These are phyloP conservation scores for Phalera bucephala DNA, from an alignment of 2,888 invertebrate species.

Conservation along the genomic window DNA sequence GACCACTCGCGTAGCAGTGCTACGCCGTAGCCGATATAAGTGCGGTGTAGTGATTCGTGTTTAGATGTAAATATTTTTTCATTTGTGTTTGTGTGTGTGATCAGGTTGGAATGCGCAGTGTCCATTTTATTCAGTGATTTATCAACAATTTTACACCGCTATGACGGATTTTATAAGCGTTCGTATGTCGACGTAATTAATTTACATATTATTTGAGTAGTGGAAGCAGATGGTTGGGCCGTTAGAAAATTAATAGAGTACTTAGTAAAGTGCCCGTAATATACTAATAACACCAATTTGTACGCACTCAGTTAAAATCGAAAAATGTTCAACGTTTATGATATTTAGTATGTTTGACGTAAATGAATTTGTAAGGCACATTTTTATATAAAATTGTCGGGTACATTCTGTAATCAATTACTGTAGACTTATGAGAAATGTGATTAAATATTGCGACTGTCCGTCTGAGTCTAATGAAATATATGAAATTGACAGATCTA, in stretches of 20 bases:
- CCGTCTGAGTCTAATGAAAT: conserved; percentile 10
- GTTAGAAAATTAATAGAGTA: background rate
- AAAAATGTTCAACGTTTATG: conserved; percentile 15
- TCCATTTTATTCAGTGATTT: conserved; percentile 19
- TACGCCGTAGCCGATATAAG: conserved; percentile 57
- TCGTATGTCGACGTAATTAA: conserved; percentile 18
- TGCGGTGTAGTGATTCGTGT: conserved; percentile 58
- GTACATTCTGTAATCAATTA: conserved; percentile 32
- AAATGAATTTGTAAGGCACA: too few species aligned
- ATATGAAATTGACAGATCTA: conserved; percentile 29
- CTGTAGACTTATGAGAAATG: conserved; percentile 14
- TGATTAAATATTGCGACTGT: conserved; percentile 15
- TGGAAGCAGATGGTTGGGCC: background rate
- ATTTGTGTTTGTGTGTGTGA: conserved; percentile 41
- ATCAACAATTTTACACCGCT: conserved; percentile 6
- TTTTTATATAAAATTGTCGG: too few species aligned
- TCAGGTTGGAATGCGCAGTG: conserved; percentile 40
- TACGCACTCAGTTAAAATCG: background rate
- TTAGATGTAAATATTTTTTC: conserved; percentile 51
- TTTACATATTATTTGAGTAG: conserved; percentile 12
- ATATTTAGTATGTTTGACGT: background rate
- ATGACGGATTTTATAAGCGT: conserved; percentile 14
- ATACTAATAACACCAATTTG: background rate
- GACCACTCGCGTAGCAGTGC: conserved; percentile 61
- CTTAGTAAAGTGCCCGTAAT: background rate